A percentile compares a stretch with the other conserved stretches of the same genome.
phyloP scores from a whole-genome alignment of 2,888 invertebrate species.

The Cantharis lateralis region DNA sequence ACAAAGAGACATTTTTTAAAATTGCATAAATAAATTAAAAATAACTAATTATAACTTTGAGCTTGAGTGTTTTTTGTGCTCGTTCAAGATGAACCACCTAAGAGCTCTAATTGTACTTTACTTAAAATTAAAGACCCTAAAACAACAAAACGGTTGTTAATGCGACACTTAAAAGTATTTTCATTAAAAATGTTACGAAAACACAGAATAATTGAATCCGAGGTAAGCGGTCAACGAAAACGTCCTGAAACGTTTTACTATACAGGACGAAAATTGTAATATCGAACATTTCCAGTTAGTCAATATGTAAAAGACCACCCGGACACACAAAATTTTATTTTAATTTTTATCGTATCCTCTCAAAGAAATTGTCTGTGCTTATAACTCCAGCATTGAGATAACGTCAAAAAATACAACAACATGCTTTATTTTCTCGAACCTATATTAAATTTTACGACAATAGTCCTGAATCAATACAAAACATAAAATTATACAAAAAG shows the following conservation, averaged over 20 bases:
- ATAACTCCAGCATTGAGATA: not conserved
- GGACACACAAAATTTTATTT: not conserved
- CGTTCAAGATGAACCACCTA: not conserved
- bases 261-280: not conserved
- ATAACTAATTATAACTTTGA: not conserved
- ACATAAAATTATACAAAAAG: slow-evolving; percentile 7
- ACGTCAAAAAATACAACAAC: not conserved
- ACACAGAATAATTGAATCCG: not conserved
- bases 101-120: not conserved
- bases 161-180: not conserved
- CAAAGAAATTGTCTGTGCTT: not conserved
- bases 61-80: not conserved
- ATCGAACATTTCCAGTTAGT: not conserved
- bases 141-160: not conserved
- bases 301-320: not conserved
- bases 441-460: slow-evolving; percentile 19
- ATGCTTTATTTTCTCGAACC: not conserved
- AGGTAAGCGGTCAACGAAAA: not conserved
- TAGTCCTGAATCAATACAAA: not conserved
- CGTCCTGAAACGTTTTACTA: not conserved
- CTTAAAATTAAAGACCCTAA: not conserved
- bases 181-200: not conserved
- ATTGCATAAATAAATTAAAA: not conserved
- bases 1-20: not conserved
- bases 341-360: not conserved